These are phyloP conservation scores for Drosophila jambulina DNA, from an alignment of 1,140 invertebrate species.

Conservation along the genomic window DNA sequence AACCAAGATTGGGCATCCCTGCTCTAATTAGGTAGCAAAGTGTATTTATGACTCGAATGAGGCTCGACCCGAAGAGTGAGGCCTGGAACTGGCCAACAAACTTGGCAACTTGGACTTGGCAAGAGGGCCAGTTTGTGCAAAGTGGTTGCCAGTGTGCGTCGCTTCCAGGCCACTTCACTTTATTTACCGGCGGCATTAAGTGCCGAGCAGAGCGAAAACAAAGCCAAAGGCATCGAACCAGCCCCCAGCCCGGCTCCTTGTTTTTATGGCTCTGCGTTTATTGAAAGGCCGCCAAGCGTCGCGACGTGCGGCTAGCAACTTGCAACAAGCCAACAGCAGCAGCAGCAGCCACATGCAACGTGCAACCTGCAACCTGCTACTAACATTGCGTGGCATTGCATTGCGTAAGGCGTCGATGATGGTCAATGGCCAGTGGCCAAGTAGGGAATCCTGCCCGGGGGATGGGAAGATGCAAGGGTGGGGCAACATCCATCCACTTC, in stretches of 20 bases:
- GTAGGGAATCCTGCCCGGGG: slow-evolving; percentile 30
- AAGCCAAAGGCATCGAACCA: slow-evolving; percentile 44
- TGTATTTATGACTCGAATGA: slow-evolving; percentile 8
- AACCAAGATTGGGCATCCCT: slow-evolving; percentile 6
- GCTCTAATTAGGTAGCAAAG: slow-evolving; percentile 13
- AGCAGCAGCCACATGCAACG: slow-evolving; percentile 1
- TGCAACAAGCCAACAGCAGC: background rate
- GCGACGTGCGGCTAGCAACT: slow-evolving; percentile 23
- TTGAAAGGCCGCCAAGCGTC: slow-evolving; percentile 61
- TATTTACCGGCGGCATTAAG: slow-evolving; percentile 70
- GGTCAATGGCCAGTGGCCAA: slow-evolving; percentile 52
- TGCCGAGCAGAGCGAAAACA: slow-evolving; percentile 56
- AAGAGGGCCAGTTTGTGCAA: slow-evolving; percentile 61
- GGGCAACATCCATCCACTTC: slow-evolving; percentile 15
- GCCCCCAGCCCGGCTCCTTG: slow-evolving; percentile 1
- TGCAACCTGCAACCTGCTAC: slow-evolving; percentile 20
- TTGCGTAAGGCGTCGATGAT: slow-evolving; percentile 50
- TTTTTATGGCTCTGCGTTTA: slow-evolving; percentile 70
- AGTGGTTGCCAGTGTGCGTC: slow-evolving; percentile 44
- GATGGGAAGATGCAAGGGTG: background rate
- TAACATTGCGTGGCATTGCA: slow-evolving; percentile 45
- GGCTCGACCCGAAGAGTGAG: background rate
- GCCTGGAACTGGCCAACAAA: slow-evolving; percentile 25
- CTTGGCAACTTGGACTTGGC: slow-evolving; percentile 55
- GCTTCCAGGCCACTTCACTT: slow-evolving; percentile 79